Base-by-base conservation (phyloP, 1,140 invertebrate genomes). In the Drosophila mayri region DNA sequence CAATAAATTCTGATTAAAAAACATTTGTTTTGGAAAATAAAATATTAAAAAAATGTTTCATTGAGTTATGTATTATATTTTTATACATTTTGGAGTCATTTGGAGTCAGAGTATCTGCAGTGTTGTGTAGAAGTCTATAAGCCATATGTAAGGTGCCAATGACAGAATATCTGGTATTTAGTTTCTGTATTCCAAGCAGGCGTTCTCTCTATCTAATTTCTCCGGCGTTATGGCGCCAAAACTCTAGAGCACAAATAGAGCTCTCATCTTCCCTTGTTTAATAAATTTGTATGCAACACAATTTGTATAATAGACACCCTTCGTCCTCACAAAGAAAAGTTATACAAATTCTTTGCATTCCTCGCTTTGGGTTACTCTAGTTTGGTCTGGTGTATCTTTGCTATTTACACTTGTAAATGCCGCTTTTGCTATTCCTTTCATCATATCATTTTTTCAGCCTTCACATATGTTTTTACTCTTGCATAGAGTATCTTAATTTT, bases 401-500 rank as follows among this genome's bases (percentile, higher is more conserved):
- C 65, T 62, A 67, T 73, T 86, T 79, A 86, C 83, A 86, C 83
- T 84, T 86, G 83, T 71, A 47, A 52, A 35, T 73, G 46, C n/a
- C 40, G 46, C 28, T 43, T 63, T 57, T 58, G 22, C 30, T 18
- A 12, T 20, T 32, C 20, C 25, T 55, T 60, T 66, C 66, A 46
- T 5, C 47, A 4, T 30, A n/a, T 28, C 4, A 18, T 30, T 30
- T 30, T 11, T 49, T 30, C 4, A 49, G 16, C 47, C 18, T 18
- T 46, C 44, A 47, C 25, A 8, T 28, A 3, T 6, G 5, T n/a
- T 30, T 32, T 28, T 70, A 64, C 49, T 40, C 60, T 30, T 50
- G 2, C 9, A 30, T n/a, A 30, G 25, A 11, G 25, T n/a, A 47
- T 77, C 60, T 70, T 59, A 30, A 61, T 79, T 75, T 47, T 54